A percentile compares a stretch with the other conserved stretches of the same genome.
These are phyloP conservation scores for Heliconius congener DNA, from an alignment of 1,140 invertebrate species.

Conservation along the genomic window DNA sequence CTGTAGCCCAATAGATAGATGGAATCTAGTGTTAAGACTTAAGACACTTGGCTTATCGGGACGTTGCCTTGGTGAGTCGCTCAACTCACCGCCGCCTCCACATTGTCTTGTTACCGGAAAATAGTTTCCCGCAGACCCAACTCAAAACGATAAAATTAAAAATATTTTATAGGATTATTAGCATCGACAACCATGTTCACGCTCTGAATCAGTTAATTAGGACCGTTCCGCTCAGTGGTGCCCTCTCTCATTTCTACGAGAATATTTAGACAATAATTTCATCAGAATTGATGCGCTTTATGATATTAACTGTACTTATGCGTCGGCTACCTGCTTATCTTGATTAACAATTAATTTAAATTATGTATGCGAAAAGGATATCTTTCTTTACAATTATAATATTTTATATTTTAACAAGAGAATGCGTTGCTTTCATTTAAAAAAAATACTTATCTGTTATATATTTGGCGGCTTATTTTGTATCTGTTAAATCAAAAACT, in stretches of 20 bases:
- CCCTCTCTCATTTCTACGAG: slow-evolving; percentile 68
- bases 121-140: too few species aligned
- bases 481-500: too few species aligned
- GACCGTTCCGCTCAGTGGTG: slow-evolving; percentile 67
- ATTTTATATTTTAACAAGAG: background rate
- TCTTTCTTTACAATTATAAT: background rate
- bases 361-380: background rate
- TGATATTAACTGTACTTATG: slow-evolving; percentile 43
- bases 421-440: background rate
- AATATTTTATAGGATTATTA: background rate
- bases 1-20: too few species aligned
- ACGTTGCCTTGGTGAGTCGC: too few species aligned
- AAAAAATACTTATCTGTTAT: background rate
- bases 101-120: too few species aligned
- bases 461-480: too few species aligned
- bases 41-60: too few species aligned
- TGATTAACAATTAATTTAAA: slow-evolving; percentile 4
- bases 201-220: slow-evolving; percentile 77
- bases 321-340: slow-evolving; percentile 22
- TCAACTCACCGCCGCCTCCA: too few species aligned
- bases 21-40: too few species aligned
- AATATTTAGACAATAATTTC: slow-evolving; percentile 67
- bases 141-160: too few species aligned
- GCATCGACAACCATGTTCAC: slow-evolving; percentile 41
- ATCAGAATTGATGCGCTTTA: slow-evolving; percentile 52